Conservation (phyloP, 2,797 vertebrate genomes). For the Meriones psammophilus region DNA sequence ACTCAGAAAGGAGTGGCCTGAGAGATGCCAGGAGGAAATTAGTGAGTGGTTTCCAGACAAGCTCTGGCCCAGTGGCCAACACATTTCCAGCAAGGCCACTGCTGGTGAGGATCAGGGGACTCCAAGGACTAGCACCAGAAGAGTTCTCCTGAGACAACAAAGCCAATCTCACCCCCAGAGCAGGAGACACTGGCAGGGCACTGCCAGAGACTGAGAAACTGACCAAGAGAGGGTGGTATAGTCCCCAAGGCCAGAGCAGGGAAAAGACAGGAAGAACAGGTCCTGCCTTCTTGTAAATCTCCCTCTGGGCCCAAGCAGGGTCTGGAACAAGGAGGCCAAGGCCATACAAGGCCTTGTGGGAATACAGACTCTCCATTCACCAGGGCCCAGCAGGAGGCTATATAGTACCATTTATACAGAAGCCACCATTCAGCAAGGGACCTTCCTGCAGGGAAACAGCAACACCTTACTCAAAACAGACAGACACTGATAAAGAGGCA, state of each 20-base stretch:
- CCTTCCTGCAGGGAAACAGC: background rate
- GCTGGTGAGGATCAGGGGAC: background rate
- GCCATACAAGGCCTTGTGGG: background rate
- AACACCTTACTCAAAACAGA: background rate
- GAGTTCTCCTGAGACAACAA: background rate
- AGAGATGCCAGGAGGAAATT: background rate
- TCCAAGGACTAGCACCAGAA: conserved; percentile 10
- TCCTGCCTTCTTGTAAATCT: background rate
- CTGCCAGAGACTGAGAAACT: background rate
- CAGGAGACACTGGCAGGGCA: background rate
- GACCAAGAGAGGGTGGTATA: background rate
- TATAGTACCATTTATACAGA: background rate
- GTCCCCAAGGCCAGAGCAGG: background rate
- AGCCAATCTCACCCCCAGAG: background rate
- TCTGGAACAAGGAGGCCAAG: background rate
- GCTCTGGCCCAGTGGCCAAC: background rate
- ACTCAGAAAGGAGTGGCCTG: background rate
- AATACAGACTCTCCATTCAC: background rate
- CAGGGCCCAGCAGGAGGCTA: background rate
- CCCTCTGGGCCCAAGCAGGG: background rate
- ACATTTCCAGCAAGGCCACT: background rate
- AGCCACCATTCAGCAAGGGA: background rate
- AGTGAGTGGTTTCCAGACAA: background rate
- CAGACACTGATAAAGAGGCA: background rate
- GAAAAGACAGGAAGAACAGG: background rate